These are phyloP conservation scores for Gymnorhina tibicen DNA, from an alignment of 2,113 vertebrate genomes.

Conservation along the genomic window DNA sequence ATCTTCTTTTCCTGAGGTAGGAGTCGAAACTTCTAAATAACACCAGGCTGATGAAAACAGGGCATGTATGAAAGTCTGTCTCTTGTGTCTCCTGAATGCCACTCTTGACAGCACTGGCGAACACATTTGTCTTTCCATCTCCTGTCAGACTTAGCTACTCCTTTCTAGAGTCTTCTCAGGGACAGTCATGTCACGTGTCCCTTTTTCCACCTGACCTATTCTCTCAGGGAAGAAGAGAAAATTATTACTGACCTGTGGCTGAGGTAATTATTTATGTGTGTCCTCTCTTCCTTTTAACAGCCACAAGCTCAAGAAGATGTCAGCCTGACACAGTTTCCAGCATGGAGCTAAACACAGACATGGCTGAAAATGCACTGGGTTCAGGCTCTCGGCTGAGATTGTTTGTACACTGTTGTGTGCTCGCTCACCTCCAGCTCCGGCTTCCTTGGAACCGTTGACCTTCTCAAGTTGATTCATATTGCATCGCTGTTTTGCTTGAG, in stretches of 20 bases:
- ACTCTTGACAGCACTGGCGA: neutral
- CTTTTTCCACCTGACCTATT: neutral
- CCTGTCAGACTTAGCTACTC: neutral
- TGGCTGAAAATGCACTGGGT: neutral
- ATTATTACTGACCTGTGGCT: neutral
- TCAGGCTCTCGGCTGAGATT: neutral
- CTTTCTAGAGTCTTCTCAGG: neutral
- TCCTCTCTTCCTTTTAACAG: slow-evolving; percentile 21
- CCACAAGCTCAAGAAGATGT: slow-evolving; percentile 47
- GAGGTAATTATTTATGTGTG: neutral
- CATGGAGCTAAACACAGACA: neutral
- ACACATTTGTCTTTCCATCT: neutral
- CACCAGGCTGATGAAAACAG: neutral
- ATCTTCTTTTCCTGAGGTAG: slow-evolving; percentile 59
- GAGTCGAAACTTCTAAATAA: neutral
- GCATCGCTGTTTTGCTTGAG: slow-evolving; percentile 63
- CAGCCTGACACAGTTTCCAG: neutral
- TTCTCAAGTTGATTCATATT: slow-evolving; percentile 69
- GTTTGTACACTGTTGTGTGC: neutral
- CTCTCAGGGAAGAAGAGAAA: neutral
- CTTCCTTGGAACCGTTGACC: slow-evolving; percentile 25
- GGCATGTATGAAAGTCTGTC: neutral
- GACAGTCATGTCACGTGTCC: neutral
- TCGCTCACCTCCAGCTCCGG: neutral
- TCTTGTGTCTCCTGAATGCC: neutral